Base-by-base conservation (phyloP, 2,797 vertebrate genomes). In the Anguilla pacifica region DNA sequence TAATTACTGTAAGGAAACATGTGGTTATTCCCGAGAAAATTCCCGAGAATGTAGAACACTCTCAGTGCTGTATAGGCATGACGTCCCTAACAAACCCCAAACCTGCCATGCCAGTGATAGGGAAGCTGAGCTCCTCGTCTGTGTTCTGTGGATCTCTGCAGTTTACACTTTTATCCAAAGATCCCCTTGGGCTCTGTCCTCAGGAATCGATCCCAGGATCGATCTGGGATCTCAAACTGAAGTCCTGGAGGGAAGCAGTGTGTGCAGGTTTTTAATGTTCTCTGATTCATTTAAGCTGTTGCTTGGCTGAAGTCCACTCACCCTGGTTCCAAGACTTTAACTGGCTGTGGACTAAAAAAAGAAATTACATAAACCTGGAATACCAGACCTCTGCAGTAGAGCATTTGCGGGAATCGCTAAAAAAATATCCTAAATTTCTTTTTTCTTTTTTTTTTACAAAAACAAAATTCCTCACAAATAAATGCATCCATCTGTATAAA, bases 71-170 rank as follows among this genome's bases (percentile, higher is more conserved):
- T 39, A 39, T 39, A 39, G 39, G 39, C 39, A 39, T 39, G 39
- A 2, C 39, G 2, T 39, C 39, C 39, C 39, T 39, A 39, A 39
- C 25, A n/a, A n/a, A 67, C 61, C 17, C 5, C 5, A n/a, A 67
- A 67, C 22, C 22, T n/a, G 61, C 61, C 61, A 67, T 67, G 5
- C n/a, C 61, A 7, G 9, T n/a, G 6, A 90, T 89, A 91, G 93
- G 91, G 93, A 93, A 93, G 94, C 92, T 93, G 95, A 95, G 94
- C 94, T n/a, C 11, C 82, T 84, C 84, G 39, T 49, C 84, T 85
- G 43, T 87, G 88, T 85, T 91, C 88, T 88, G 84, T 85, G 84
- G 86, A 57, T 35, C 51, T 84, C 13, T 11, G 81, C 11, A 53
- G 51, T 83, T 53, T 49, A 82, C 22, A 46, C 43, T 49, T 81